A percentile compares a stretch with the other conserved stretches of the same genome.
These are phyloP conservation scores for Limnephilus marmoratus DNA, from an alignment of 2,888 invertebrate species.

Conservation along the genomic window DNA sequence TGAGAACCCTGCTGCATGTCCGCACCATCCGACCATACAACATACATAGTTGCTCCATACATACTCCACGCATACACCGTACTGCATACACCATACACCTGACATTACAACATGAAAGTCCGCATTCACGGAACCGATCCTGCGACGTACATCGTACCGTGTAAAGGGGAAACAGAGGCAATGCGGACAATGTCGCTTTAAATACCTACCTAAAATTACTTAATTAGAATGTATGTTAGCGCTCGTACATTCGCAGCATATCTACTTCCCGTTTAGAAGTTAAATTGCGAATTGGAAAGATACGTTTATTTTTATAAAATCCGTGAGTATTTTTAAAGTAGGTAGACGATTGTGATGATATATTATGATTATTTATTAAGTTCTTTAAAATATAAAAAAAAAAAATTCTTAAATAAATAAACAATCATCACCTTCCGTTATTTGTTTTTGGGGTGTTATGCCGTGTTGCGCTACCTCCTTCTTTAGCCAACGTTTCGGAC, in stretches of 20 bases:
- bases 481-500: too few relatives aligned
- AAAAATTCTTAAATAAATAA: too few relatives aligned
- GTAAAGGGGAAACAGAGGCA: constrained; percentile 12
- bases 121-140: constrained; percentile 31
- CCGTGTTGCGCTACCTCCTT: too few relatives aligned
- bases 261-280: neutral
- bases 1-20: constrained; percentile 46
- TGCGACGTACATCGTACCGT: neutral
- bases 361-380: too few relatives aligned
- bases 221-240: neutral
- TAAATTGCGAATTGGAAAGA: neutral
- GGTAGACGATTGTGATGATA: too few relatives aligned
- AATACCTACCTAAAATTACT: neutral
- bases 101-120: constrained; percentile 41
- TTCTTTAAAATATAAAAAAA: too few relatives aligned
- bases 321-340: neutral
- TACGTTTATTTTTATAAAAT: neutral
- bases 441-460: too few relatives aligned
- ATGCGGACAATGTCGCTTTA: neutral
- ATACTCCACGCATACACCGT: neutral
- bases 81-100: constrained; percentile 18
- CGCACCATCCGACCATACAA: neutral
- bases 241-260: neutral
- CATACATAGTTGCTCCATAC: neutral
- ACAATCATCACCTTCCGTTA: too few relatives aligned